Evolutionary conservation across 2,797 vertebrate genomes (phyloP), one percentile per base, ranked within the genome.

Genomic region (Botia almorhae): DNA sequence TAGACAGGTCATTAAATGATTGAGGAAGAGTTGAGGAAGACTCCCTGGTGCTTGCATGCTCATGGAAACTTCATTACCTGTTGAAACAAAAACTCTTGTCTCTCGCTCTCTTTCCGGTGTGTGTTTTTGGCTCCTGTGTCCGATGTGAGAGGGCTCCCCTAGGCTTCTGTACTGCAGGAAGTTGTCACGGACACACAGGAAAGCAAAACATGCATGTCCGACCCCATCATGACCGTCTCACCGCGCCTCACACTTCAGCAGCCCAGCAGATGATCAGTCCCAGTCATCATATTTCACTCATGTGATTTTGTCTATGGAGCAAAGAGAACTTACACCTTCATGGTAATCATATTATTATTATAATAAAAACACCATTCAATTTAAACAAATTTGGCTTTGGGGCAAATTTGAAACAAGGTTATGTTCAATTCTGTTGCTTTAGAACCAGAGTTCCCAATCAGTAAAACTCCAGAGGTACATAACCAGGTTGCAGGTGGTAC

Each of bases 161-260:
- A 92, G 93, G 92, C 85, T 77, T 74, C 73, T 69, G 77, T 84
- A 85, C 91, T 93, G 95, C 96, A 98, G 97, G 97, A 99, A 98
- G 96, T 96, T 96, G 96, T 97, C 96, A 96, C 93, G 91, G 94
- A 96, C 95, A 94, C 95, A 95, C 94, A 97, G 97, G 96, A 98
- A 99, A 96, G 95, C 95, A 96, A 96, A 97, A 96, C 94, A 96
- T 89, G 91, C 92, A 84, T 93, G 87, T 94, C 90, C 94, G 95
- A 98, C 96, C 95, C 95, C 92, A 94, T 90, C 73, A 91, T 94
- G 94, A 93, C 93, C 84, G 94, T 96, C 96, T 96, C 96, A 39
- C 93, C 93, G 94, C 94, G 94, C 93, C 94, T 87, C 16, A n/a
- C 33, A 65, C n/a, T 94, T 95, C 96, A 95, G 93, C 85, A 93